These are phyloP conservation scores for Burhinus bistriatus DNA, from an alignment of 2,113 vertebrate species.

Conservation along the genomic window DNA sequence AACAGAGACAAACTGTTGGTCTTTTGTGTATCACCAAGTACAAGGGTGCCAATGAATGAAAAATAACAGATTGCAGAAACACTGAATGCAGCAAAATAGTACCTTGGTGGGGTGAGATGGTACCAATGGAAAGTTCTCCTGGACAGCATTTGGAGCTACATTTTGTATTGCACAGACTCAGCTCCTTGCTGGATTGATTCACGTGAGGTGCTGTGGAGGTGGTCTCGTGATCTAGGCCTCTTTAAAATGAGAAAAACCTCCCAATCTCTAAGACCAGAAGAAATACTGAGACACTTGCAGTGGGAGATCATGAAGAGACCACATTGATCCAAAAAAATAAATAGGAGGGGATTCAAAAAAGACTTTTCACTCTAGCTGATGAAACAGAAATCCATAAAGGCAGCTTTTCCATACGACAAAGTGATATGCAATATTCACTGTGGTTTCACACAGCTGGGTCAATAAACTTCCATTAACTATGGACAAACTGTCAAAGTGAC, in stretches of 20 bases:
- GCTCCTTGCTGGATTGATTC: background rate
- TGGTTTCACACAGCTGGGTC: constrained; percentile 83
- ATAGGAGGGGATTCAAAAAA: constrained; percentile 40
- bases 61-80: background rate
- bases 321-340: constrained; percentile 65
- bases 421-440: constrained; percentile 80
- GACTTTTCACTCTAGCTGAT: constrained; percentile 62
- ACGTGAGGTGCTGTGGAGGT: background rate
- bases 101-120: background rate
- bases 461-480: constrained; percentile 89
- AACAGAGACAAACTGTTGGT: accelerated
- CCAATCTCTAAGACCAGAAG: background rate
- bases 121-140: background rate
- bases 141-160: background rate
- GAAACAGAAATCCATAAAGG: constrained; percentile 80
- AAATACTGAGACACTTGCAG: constrained; percentile 41
- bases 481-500: constrained; percentile 77
- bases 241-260: background rate
- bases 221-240: accelerated
- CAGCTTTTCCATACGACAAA: constrained; percentile 69
- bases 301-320: constrained; percentile 69
- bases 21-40: background rate
- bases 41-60: background rate
- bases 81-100: background rate
- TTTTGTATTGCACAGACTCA: background rate